A percentile compares a stretch with the other conserved stretches of the same genome.
These are phyloP conservation scores for Indicator maculatus DNA, from an alignment of 2,113 vertebrate species.

Conservation along the genomic window DNA sequence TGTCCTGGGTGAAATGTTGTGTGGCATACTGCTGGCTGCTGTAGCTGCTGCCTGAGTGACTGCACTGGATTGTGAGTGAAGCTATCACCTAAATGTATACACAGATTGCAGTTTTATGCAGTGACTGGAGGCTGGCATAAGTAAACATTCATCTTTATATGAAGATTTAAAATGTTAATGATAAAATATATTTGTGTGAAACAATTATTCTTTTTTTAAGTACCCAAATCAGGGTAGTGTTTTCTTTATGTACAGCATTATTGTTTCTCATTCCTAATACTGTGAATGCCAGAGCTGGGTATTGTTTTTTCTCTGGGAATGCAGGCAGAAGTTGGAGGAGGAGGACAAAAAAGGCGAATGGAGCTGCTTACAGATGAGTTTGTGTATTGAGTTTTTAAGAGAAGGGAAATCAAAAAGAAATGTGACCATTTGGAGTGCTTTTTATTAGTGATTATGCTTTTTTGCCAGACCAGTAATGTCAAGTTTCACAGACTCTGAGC, in stretches of 20 bases:
- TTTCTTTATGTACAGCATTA: fast-evolving
- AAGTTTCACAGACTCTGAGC: background rate
- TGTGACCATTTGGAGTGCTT: background rate
- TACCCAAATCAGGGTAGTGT: background rate
- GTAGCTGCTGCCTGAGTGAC: background rate
- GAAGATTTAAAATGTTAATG: background rate
- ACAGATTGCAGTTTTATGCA: background rate
- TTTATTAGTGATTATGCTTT: background rate
- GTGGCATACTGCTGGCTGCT: background rate
- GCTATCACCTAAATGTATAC: background rate
- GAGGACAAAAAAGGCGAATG: background rate
- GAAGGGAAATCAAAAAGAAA: background rate
- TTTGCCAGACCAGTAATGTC: background rate
- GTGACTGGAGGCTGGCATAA: background rate
- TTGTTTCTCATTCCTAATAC: background rate
- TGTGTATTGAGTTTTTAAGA: conserved; percentile 11
- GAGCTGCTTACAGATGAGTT: background rate
- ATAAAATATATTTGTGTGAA: background rate
- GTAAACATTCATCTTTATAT: background rate
- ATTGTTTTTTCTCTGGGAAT: background rate
- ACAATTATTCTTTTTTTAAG: background rate
- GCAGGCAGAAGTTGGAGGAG: background rate
- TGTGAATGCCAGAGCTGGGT: background rate
- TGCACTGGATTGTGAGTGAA: background rate
- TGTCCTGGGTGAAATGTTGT: background rate